These are phyloP conservation scores for Amphipoea lucens DNA, from an alignment of 2,888 invertebrate species.

Conservation along the genomic window DNA sequence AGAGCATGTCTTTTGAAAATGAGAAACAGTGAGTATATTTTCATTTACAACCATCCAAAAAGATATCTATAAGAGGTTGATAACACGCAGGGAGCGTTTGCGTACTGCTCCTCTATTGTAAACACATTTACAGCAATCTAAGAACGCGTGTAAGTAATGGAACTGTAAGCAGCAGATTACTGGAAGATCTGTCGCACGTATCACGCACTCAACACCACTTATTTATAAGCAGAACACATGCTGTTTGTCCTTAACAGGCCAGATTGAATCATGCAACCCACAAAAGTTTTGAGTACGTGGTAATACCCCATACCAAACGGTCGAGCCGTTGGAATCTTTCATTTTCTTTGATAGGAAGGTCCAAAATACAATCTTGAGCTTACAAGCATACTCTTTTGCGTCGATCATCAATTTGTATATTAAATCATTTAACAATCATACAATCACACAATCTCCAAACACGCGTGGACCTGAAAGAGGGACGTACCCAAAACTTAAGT, in stretches of 20 bases:
- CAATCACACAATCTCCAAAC: not conserved
- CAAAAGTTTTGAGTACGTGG: slow-evolving; percentile 15
- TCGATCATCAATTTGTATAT: slow-evolving; percentile 33
- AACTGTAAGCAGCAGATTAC: slow-evolving; percentile 1
- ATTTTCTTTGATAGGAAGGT: not conserved
- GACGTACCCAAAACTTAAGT: not conserved
- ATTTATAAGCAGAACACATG: slow-evolving; percentile 4
- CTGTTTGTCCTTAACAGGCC: not conserved
- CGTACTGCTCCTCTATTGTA: not conserved
- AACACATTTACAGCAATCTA: not conserved
- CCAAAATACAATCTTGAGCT: slow-evolving; percentile 13
- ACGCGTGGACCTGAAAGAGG: not conserved
- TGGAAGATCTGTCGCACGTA: slow-evolving; percentile 10
- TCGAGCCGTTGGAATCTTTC: not conserved
- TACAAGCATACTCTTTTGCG: slow-evolving; percentile 9
- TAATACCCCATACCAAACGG: too few species aligned
- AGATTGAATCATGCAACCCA: slow-evolving; percentile 14
- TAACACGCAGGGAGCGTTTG: not conserved
- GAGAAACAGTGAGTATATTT: not conserved
- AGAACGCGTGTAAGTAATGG: not conserved
- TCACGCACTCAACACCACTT: slow-evolving; percentile 26
- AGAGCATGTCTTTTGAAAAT: not conserved
- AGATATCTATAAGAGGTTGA: not conserved
- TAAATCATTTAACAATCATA: slow-evolving; percentile 23
- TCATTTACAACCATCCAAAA: not conserved